A percentile compares a stretch with the other conserved stretches of the same genome.
These are phyloP conservation scores for Cerceris rybyensis DNA, from an alignment of 2,888 invertebrate genomes.

Conservation along the genomic window DNA sequence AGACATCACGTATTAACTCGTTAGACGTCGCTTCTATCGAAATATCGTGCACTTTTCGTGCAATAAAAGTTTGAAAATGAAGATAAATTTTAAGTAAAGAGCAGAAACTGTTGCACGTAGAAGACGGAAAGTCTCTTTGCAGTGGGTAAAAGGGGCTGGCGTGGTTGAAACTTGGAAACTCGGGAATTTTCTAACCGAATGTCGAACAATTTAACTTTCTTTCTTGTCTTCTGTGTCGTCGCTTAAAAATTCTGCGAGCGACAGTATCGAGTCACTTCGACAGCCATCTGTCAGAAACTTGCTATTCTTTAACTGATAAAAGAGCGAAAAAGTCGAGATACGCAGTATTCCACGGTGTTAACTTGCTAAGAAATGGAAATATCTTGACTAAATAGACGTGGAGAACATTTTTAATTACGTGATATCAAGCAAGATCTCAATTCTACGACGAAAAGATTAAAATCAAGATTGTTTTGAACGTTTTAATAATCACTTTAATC, in stretches of 20 bases:
- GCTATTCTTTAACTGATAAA: background rate
- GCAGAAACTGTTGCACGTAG: background rate
- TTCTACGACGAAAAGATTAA: too few species aligned
- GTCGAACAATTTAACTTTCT: background rate
- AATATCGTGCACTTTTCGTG: background rate
- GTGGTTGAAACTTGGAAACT: background rate
- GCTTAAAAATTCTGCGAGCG: constrained; percentile 4
- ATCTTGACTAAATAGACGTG: too few species aligned
- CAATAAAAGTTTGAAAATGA: background rate
- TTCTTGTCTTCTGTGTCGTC: background rate
- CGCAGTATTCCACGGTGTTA: background rate
- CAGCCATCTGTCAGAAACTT: background rate
- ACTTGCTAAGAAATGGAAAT: too few species aligned
- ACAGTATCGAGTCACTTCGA: background rate
- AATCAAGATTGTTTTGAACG: too few species aligned
- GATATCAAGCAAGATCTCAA: too few species aligned
- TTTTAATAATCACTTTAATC: too few species aligned
- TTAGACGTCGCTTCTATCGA: too few species aligned
- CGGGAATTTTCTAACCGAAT: background rate
- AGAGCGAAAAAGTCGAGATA: background rate
- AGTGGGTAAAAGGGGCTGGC: background rate
- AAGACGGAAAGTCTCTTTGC: background rate
- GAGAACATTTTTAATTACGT: too few species aligned
- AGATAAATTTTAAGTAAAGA: background rate
- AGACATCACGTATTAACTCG: too few species aligned